These are phyloP conservation scores for Sycobia sp. DNA, from an alignment of 1,140 invertebrate genomes.

Conservation along the genomic window DNA sequence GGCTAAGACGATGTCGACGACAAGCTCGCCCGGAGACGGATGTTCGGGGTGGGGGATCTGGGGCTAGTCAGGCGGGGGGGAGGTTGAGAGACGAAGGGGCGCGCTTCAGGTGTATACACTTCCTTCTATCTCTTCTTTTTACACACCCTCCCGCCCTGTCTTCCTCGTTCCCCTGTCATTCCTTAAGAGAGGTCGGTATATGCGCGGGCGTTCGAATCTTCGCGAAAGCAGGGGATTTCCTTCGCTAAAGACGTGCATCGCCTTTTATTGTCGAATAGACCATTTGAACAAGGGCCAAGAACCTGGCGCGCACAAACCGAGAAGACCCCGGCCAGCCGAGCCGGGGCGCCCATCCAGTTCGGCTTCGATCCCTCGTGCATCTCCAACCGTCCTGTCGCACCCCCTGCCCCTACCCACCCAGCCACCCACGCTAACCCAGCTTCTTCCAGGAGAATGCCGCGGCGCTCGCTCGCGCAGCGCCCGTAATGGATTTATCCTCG, in stretches of 20 bases:
- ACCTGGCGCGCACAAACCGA: slow-evolving; percentile 20
- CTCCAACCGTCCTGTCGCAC: background rate
- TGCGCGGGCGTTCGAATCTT: slow-evolving; percentile 44
- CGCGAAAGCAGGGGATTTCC: slow-evolving; percentile 46
- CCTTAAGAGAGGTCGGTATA: slow-evolving; percentile 32
- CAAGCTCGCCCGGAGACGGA: too few species aligned
- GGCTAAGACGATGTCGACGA: slow-evolving; percentile 21
- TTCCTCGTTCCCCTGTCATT: background rate
- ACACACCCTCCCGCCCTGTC: background rate
- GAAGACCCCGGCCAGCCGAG: background rate
- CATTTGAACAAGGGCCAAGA: slow-evolving; percentile 59
- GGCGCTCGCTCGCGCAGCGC: too few species aligned
- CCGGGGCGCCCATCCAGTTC: background rate
- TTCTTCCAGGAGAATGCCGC: slow-evolving; percentile 33
- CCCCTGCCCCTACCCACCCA: background rate
- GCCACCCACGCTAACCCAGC: background rate
- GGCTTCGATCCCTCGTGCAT: background rate
- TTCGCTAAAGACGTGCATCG: slow-evolving; percentile 48
- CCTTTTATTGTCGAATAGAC: slow-evolving; percentile 56
- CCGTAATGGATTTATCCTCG: slow-evolving; percentile 50
- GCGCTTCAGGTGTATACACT: too few species aligned
- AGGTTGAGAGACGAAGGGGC: background rate
- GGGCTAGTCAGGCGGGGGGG: too few species aligned
- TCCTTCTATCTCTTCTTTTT: too few species aligned
- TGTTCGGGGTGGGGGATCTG: too few species aligned